Percentiles rank a stretch among this genome's conserved stretches.
phyloP scores from a whole-genome alignment of 1,140 invertebrate species.

The Anastrepha ludens region DNA sequence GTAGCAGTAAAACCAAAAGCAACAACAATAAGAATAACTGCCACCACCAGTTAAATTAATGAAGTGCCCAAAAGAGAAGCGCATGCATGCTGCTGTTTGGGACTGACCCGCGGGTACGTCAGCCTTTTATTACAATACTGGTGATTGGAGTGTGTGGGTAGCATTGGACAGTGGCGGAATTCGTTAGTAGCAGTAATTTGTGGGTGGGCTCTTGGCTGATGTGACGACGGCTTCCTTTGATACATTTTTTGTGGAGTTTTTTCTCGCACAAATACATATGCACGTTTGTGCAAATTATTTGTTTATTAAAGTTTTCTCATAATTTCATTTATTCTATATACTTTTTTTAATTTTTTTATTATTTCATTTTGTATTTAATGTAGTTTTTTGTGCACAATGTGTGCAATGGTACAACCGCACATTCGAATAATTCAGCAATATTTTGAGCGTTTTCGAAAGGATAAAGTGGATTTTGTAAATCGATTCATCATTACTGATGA shows the following conservation, averaged over 20 bases:
- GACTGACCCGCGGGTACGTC: neutral
- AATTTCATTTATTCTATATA: neutral
- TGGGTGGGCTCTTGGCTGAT: conserved; percentile 30
- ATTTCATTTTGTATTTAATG: neutral
- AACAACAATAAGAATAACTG: neutral
- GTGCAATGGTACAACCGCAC: too few relatives aligned
- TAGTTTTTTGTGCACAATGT: neutral
- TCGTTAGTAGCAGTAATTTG: conserved; percentile 38
- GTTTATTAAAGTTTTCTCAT: neutral
- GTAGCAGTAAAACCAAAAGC: neutral
- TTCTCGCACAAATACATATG: too few relatives aligned
- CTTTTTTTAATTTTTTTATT: neutral
- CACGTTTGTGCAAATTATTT: neutral
- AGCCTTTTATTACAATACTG: neutral
- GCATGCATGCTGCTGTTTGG: conserved; percentile 11
- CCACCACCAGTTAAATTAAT: conserved; percentile 33
- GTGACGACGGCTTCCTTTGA: neutral
- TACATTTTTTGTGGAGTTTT: neutral
- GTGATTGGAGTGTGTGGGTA: neutral
- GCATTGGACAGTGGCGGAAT: neutral
- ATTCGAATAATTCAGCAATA: too few relatives aligned
- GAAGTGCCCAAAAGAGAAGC: conserved; percentile 41
- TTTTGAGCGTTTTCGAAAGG: too few relatives aligned
- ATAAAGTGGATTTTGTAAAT: too few relatives aligned
- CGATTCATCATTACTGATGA: too few relatives aligned